These are phyloP conservation scores for Nothocercus julius DNA, from an alignment of 2,113 vertebrate genomes.

Conservation along the genomic window DNA sequence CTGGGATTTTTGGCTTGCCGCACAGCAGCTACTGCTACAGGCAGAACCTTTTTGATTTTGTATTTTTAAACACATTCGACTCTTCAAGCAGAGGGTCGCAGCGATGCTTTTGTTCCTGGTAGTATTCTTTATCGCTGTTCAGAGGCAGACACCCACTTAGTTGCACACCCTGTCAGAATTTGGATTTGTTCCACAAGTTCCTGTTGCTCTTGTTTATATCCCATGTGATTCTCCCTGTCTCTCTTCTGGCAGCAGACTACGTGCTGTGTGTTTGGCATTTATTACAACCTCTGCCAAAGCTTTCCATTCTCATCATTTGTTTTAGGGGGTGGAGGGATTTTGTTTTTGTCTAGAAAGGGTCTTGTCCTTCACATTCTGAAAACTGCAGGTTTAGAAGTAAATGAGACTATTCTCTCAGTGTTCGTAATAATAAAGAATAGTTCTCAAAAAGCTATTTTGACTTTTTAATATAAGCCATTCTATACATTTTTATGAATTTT, in stretches of 20 bases:
- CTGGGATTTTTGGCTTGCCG: background rate
- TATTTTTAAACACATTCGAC: background rate
- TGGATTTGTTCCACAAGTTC: background rate
- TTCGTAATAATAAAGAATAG: background rate
- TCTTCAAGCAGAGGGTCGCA: background rate
- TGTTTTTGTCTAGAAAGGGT: background rate
- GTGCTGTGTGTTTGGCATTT: background rate
- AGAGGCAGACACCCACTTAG: background rate
- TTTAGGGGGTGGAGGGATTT: too few relatives aligned
- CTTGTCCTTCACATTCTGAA: background rate
- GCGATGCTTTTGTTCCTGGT: background rate
- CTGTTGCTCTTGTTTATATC: background rate
- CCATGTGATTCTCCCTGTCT: accelerated
- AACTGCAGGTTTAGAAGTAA: background rate
- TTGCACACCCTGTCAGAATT: background rate
- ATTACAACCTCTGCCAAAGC: background rate
- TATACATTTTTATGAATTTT: background rate
- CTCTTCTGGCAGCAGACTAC: background rate
- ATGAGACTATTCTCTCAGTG: background rate
- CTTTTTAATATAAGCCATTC: background rate
- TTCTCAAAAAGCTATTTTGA: background rate
- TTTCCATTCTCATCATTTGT: background rate
- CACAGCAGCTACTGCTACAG: background rate
- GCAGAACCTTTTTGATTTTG: background rate
- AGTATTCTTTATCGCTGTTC: background rate